phyloP scores from a whole-genome alignment of 1,140 invertebrate genomes.

The Drosophila ohnishii region DNA sequence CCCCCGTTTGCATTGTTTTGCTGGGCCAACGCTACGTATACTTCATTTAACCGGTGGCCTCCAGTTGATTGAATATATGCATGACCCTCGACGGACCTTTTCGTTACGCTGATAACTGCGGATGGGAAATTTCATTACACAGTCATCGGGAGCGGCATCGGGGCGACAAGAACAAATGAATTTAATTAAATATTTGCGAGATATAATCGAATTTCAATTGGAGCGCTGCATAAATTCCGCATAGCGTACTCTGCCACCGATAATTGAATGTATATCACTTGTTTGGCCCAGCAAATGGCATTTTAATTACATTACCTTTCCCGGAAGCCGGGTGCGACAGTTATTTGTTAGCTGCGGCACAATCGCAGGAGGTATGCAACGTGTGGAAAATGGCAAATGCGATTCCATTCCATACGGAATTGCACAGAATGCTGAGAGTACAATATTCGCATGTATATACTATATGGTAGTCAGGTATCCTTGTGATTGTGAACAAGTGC shows the following conservation, averaged over 20 bases:
- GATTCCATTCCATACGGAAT: conserved; percentile 29
- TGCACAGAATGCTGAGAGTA: not conserved
- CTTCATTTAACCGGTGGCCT: conserved; percentile 39
- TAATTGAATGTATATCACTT: conserved; percentile 57
- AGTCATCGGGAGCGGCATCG: conserved; percentile 3
- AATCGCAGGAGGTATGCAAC: conserved; percentile 22
- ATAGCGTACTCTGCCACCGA: conserved; percentile 29
- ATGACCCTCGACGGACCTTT: conserved; percentile 7
- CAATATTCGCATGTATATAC: conserved; percentile 15
- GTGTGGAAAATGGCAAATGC: conserved; percentile 51
- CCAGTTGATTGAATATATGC: conserved; percentile 33
- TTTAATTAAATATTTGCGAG: conserved; percentile 55
- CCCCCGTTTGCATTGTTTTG: conserved; percentile 33
- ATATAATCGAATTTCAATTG: conserved; percentile 59
- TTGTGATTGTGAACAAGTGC: conserved; percentile 28
- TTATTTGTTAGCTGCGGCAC: conserved; percentile 23
- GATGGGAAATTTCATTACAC: conserved; percentile 43
- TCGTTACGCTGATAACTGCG: conserved; percentile 9
- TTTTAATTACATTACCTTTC: conserved; percentile 59
- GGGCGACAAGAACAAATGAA: conserved; percentile 21
- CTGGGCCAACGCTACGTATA: conserved; percentile 37
- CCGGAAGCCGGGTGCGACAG: conserved; percentile 31
- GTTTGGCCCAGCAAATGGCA: conserved; percentile 47
- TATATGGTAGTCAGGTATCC: conserved; percentile 17
- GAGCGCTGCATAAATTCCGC: conserved; percentile 50